Evolutionary conservation across 30 jellyfish, hydroid and myxozoan species (phyloP), one percentile per base, ranked within the genome.

Genomic region (Aurelia coerulea): DNA sequence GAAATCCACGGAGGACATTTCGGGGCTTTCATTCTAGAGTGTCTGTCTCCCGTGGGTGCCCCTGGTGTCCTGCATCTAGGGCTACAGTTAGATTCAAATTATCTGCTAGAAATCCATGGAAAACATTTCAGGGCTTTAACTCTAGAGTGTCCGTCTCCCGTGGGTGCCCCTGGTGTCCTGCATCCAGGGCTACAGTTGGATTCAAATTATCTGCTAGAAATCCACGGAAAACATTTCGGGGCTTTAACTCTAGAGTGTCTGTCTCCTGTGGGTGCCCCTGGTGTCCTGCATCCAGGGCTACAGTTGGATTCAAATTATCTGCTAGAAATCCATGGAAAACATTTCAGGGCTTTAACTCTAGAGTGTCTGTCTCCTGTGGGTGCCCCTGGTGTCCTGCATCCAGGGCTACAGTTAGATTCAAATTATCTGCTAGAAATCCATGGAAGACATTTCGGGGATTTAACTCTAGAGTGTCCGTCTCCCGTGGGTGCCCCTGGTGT

Each of bases 171-270:
- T 15, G 37, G 49, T 7, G 17, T 0, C 74, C 37, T 15, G 74
- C 74, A 15, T 64, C 74, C 74, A 15, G 74, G 52, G 17, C 35
- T 39, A 64, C 74, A 39, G 74, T 64, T 15, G 37, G 49, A 64
- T 37, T 37, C 49, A 37, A 5, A 37, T 37, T 0, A 37, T 5
- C 49, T 23, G 29, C 29, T 23, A 23, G 29, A 23, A 23, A 23
- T 23, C 29, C 29, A 23, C 29, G 29, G 29, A 23, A 23, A 0
- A 23, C 29, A 23, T 23, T 23, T 23, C 29, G 29, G 29, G 29
- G 29, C 29, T 23, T 23, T 23, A 23, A 23, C 29, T 23, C 29
- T 23, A 23, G 29, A 23, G 29, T 23, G 29, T 41, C 74, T 3
- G 32, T 64, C 17, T 41, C 8, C 74, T 1, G 32, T 64, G 74